Evolutionary conservation across 2,797 vertebrate species (phyloP).

Genomic region (Orientallactaga sibirica): DNA sequence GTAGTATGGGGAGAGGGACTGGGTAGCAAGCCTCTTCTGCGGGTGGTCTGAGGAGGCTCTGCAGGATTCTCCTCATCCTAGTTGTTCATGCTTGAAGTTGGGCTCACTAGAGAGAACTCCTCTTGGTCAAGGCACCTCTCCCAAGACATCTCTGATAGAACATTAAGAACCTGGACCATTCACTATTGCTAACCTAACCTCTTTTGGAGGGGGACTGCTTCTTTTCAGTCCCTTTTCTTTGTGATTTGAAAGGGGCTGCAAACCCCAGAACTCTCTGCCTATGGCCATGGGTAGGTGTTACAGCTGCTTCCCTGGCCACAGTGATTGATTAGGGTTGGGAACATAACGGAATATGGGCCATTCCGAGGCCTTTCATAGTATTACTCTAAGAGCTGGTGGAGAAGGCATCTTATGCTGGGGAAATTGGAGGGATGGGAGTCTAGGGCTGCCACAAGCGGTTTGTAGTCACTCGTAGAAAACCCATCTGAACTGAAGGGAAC

Average conservation of each 20-base stretch:
- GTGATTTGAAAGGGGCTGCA: background rate
- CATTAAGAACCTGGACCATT: background rate
- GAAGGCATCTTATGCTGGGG: background rate
- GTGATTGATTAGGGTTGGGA: constrained; percentile 4
- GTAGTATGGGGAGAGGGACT: background rate
- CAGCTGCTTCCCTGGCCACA: background rate
- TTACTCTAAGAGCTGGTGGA: background rate
- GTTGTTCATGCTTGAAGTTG: background rate
- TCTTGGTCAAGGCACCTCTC: background rate
- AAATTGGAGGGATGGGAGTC: background rate
- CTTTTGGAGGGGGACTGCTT: background rate
- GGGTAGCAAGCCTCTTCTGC: background rate
- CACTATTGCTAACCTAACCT: background rate
- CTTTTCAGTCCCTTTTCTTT: background rate
- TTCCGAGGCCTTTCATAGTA: background rate
- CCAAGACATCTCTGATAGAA: background rate
- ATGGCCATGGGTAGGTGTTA: background rate
- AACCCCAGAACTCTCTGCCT: background rate
- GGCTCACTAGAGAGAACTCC: background rate
- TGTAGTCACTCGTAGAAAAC: background rate
- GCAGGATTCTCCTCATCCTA: background rate
- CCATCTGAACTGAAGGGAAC: background rate
- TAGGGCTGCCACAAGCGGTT: background rate
- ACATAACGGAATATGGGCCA: background rate
- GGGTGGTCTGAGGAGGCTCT: background rate